Conservation (phyloP, 2,888 invertebrate genomes). For the Diachrysia chrysitis region DNA sequence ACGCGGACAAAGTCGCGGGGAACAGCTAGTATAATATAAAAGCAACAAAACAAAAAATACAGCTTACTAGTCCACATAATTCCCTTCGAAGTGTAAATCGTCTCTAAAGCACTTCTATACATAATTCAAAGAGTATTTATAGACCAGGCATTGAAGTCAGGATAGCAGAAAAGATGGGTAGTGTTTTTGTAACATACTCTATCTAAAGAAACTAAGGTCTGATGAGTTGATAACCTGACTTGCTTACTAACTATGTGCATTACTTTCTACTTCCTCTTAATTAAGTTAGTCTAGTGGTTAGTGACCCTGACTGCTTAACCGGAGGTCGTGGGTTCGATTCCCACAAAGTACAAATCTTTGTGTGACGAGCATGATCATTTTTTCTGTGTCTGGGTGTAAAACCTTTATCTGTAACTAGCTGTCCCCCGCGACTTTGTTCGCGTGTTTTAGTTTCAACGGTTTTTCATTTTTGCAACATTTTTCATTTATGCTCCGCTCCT, state of each 20-base stretch:
- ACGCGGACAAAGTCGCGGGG: no score
- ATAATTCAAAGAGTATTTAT: constrained; percentile 73
- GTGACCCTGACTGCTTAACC: no score
- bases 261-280: neutral
- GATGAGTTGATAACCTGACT: neutral
- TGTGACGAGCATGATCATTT: no score
- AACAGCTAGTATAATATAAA: no score
- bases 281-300: neutral
- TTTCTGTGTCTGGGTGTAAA: no score
- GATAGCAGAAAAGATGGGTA: constrained; percentile 41
- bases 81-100: constrained; percentile 40
- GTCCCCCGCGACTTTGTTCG: no score
- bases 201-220: constrained; percentile 15
- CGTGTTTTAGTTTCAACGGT: no score
- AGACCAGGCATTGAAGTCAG: constrained; percentile 47
- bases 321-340: no score
- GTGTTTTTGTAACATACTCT: constrained; percentile 28
- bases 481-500: no score
- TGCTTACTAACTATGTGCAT: neutral
- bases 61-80: neutral
- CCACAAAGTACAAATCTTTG: no score
- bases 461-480: no score
- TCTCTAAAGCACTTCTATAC: constrained; percentile 54
- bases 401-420: no score
- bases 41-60: neutral